Conservation (phyloP, 2,888 invertebrate species). For the Campopleginae sp. region DNA sequence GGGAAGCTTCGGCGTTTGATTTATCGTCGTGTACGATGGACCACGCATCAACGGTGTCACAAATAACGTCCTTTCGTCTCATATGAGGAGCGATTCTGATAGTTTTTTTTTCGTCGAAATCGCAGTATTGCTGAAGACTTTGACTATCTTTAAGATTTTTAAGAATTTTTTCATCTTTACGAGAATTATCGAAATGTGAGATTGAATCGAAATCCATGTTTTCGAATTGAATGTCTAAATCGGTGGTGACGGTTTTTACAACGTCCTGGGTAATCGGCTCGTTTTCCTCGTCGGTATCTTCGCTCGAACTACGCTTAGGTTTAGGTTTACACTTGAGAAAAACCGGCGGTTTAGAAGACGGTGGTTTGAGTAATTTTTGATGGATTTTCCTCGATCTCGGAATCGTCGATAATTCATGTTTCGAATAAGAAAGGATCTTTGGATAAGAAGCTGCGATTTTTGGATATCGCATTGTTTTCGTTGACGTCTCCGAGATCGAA, state of each 20-base stretch:
- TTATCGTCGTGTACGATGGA: constrained; percentile 72
- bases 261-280: not conserved
- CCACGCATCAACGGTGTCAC: constrained; percentile 88
- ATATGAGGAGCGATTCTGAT: constrained; percentile 82
- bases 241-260: constrained; percentile 74
- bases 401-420: constrained; percentile 21
- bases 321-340: constrained; percentile 79
- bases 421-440: constrained; percentile 66
- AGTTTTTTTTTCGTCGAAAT: constrained; percentile 81
- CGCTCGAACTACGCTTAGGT: constrained; percentile 62
- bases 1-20: constrained; percentile 66
- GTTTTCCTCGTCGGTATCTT: constrained; percentile 57
- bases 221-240: constrained; percentile 80
- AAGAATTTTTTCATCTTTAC: not conserved
- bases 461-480: constrained; percentile 77
- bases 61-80: constrained; percentile 86
- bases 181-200: constrained; percentile 10
- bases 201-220: constrained; percentile 73
- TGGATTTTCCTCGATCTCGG: constrained; percentile 71
- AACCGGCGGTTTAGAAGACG: constrained; percentile 74
- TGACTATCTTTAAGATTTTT: constrained; percentile 69
- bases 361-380: constrained; percentile 72
- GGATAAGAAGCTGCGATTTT: constrained; percentile 77
- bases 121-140: constrained; percentile 79
- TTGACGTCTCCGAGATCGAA: constrained; percentile 62